phyloP scores from a whole-genome alignment of 35 echinoderm and acorn worm genomes.

The Hemicentrotus pulcherrimus region DNA sequence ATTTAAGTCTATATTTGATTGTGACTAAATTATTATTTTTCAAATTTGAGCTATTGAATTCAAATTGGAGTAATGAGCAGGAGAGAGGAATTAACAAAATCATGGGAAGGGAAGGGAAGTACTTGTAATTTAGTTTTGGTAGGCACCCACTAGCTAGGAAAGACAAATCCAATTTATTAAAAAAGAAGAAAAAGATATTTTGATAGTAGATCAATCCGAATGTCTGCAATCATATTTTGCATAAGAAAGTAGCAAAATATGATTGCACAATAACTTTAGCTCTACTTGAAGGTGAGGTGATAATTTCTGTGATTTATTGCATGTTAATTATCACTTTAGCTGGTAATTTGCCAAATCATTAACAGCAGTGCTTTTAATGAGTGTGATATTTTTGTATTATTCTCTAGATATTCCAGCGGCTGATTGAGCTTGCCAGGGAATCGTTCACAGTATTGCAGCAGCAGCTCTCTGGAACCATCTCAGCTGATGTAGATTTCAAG shows the following conservation, averaged over 20 bases:
- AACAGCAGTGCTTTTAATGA: background rate
- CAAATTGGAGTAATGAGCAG: background rate
- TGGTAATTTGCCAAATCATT: background rate
- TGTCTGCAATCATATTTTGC: no score
- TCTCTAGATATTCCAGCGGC: constrained; percentile 55
- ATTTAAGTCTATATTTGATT: no score
- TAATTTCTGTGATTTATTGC: no score
- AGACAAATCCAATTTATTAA: no score
- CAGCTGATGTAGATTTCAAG: constrained; percentile 41
- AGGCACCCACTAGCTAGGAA: background rate
- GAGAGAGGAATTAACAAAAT: background rate
- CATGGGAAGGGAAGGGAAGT: background rate
- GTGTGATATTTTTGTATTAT: background rate
- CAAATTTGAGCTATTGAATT: background rate
- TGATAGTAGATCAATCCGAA: no score
- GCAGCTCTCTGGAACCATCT: background rate
- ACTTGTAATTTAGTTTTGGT: background rate
- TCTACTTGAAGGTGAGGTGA: no score
- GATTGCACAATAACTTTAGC: no score
- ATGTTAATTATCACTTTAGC: no score
- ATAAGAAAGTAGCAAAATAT: no score
- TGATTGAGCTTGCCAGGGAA: constrained; percentile 54
- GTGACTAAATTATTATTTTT: background rate
- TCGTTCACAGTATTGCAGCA: constrained; percentile 50
- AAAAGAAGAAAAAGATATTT: no score